Conservation (phyloP, 2,888 invertebrate genomes). For the Psylliodes chrysocephalus region DNA sequence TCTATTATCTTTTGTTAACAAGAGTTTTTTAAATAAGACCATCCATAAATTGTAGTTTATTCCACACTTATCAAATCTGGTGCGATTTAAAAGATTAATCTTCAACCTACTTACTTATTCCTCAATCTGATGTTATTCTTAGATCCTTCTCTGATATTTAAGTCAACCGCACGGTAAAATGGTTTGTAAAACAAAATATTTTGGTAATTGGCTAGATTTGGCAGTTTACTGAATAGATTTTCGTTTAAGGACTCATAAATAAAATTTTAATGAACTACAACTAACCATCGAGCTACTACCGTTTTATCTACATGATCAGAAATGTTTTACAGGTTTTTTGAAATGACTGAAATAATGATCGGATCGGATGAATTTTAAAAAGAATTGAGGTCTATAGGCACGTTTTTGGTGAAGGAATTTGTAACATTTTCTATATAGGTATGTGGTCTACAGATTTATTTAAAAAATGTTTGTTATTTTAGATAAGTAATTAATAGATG, state of each 20-base stretch:
- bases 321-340: conserved; percentile 28
- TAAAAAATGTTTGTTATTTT: conserved; percentile 2
- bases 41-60: conserved; percentile 5
- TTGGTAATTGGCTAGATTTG: conserved; percentile 39
- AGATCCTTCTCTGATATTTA: conserved; percentile 16
- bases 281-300: conserved; percentile 19
- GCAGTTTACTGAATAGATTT: conserved; percentile 33
- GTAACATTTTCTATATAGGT: conserved; percentile 31
- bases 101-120: conserved; percentile 21
- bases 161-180: conserved; percentile 9
- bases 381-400: conserved; percentile 23
- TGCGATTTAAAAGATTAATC: conserved; percentile 19
- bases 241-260: conserved; percentile 27
- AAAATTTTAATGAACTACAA: conserved; percentile 29
- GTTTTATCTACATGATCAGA: conserved; percentile 26
- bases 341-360: conserved; percentile 23
- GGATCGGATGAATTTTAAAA: background rate
- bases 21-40: background rate
- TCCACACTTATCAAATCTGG: conserved; percentile 16
- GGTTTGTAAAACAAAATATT: conserved; percentile 35
- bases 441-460: conserved; percentile 26
- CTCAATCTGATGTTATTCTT: conserved; percentile 8
- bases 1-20: too few species aligned
- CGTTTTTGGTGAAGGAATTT: conserved; percentile 26
- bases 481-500: conserved; percentile 3